These are phyloP conservation scores for Polypedilum pembai DNA, from an alignment of 1,140 invertebrate species.

Conservation along the genomic window DNA sequence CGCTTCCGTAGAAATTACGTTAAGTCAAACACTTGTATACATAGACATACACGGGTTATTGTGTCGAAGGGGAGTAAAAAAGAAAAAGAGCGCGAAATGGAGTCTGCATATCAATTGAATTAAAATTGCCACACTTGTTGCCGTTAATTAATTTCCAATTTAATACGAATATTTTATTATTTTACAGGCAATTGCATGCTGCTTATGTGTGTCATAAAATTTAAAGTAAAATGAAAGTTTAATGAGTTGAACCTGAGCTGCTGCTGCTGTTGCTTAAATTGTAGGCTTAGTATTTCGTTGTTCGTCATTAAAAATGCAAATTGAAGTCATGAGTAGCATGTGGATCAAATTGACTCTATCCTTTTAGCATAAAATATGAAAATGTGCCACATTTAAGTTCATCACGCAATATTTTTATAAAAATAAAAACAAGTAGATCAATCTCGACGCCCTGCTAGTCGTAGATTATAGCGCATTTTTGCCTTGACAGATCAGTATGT, in stretches of 20 bases:
- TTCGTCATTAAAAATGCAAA: constrained; percentile 1
- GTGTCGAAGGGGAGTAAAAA: no score
- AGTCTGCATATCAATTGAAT: constrained; percentile 12
- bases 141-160: not conserved
- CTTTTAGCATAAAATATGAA: not conserved
- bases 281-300: not conserved
- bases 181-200: not conserved
- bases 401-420: not conserved
- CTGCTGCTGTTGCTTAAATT: no score
- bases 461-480: no score
- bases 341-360: not conserved
- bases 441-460: no score
- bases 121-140: not conserved
- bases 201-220: not conserved
- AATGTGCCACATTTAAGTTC: constrained; percentile 15
- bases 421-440: no score
- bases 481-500: no score
- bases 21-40: no score
- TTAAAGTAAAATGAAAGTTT: not conserved
- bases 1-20: constrained; percentile 1
- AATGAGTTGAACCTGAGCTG: not conserved
- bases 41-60: no score
- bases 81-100: not conserved
- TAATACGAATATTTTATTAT: not conserved
- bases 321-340: not conserved